Evolutionary conservation across 2,797 vertebrate species (phyloP).

Genomic region (Columba guinea): DNA sequence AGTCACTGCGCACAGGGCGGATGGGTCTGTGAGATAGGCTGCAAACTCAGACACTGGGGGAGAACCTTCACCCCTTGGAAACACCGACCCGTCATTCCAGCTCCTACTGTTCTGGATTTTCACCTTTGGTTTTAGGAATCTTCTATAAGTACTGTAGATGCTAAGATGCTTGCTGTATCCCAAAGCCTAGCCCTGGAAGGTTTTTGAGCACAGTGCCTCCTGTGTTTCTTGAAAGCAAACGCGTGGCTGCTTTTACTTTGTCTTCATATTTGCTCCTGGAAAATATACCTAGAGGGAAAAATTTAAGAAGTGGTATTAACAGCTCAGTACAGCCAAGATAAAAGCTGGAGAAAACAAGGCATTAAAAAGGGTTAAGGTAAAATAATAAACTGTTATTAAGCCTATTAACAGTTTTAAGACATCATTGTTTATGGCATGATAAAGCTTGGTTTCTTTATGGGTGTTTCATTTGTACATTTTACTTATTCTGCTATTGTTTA

Average conservation of each 20-base stretch:
- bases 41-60: not conserved
- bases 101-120: not conserved
- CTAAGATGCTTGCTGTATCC: not conserved
- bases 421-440: slow-evolving; percentile 52
- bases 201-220: not conserved
- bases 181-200: not conserved
- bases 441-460: not conserved
- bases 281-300: slow-evolving; percentile 45
- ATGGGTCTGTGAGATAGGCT: not conserved
- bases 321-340: slow-evolving; percentile 10
- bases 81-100: not conserved
- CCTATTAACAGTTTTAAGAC: slow-evolving; percentile 56
- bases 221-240: not conserved
- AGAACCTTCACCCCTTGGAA: not conserved
- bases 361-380: slow-evolving; percentile 50
- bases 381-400: slow-evolving; percentile 54
- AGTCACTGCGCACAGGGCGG: not conserved
- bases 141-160: not conserved
- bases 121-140: not conserved
- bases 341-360: slow-evolving; percentile 28
- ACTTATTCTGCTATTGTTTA: slow-evolving; percentile 8
- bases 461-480: not conserved
- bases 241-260: not conserved
- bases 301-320: slow-evolving; percentile 61
- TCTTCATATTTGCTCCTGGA: slow-evolving; percentile 15